A percentile compares a stretch with the other conserved stretches of the same genome.
Conservation (phyloP, 2,888 invertebrate species). For the Cheilosia urbana region DNA sequence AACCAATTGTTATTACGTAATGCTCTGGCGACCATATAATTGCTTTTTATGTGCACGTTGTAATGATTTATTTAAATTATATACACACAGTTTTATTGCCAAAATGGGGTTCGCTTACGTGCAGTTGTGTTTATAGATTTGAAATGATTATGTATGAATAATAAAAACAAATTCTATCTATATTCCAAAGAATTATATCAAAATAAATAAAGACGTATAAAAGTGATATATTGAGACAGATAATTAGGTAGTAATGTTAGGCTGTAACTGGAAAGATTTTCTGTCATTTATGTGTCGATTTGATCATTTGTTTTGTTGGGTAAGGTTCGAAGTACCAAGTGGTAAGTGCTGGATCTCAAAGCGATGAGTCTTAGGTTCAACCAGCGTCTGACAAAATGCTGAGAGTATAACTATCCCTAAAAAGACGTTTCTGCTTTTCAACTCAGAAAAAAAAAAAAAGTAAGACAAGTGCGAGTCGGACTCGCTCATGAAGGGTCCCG, state of each 20-base stretch:
- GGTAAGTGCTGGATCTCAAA: too few relatives aligned
- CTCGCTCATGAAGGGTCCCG: too few relatives aligned
- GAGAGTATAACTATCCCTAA: too few relatives aligned
- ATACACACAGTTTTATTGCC: constrained; percentile 11
- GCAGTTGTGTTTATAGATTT: constrained; percentile 13
- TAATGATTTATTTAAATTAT: constrained; percentile 1
- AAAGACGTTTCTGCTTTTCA: background rate
- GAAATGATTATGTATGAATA: constrained; percentile 25
- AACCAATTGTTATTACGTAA: background rate
- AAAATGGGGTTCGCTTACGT: constrained; percentile 18
- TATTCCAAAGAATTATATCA: constrained; percentile 39
- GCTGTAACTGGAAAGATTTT: too few relatives aligned
- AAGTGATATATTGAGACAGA: background rate
- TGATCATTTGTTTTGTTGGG: too few relatives aligned
- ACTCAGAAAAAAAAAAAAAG: too few relatives aligned
- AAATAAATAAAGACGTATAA: constrained; percentile 29
- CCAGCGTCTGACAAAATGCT: too few relatives aligned
- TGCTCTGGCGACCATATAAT: constrained; percentile 11
- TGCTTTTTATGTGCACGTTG: constrained; percentile 35
- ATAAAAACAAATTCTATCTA: background rate
- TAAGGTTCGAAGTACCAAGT: too few relatives aligned
- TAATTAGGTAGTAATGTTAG: background rate
- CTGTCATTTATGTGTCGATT: too few relatives aligned
- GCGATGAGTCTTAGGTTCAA: too few relatives aligned
- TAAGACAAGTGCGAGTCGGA: too few relatives aligned